These are phyloP conservation scores for Melitaea cinxia DNA, from an alignment of 1,140 invertebrate species.

Conservation along the genomic window DNA sequence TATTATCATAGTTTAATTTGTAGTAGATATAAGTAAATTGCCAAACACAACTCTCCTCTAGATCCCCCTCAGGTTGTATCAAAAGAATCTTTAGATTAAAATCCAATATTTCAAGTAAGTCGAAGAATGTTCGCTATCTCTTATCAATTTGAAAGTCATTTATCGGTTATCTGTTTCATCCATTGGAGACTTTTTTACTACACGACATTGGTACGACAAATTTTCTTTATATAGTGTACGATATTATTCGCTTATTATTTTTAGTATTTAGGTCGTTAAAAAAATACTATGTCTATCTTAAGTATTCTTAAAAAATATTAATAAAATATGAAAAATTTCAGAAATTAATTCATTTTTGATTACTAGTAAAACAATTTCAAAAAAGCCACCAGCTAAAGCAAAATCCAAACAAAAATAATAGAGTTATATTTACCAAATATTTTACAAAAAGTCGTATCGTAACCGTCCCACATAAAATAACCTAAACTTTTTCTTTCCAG, in stretches of 20 bases:
- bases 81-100: neutral
- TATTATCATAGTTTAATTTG: too few species aligned
- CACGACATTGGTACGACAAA: neutral
- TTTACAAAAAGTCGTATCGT: neutral
- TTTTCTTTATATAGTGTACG: too few species aligned
- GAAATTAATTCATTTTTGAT: too few species aligned
- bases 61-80: neutral
- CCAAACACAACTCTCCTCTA: neutral
- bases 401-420: neutral
- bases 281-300: too few species aligned
- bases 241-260: too few species aligned
- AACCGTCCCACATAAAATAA: neutral
- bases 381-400: too few species aligned
- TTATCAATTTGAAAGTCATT: constrained; percentile 30
- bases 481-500: constrained; percentile 6
- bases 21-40: too few species aligned
- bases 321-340: too few species aligned
- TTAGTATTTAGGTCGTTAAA: too few species aligned
- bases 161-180: constrained; percentile 25
- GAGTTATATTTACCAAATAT: neutral
- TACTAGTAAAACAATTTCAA: too few species aligned
- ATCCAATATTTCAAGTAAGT: constrained; percentile 12
- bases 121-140: constrained; percentile 12
- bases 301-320: too few species aligned
- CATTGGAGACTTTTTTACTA: neutral